Base-by-base conservation (phyloP, 2,888 invertebrate genomes). In the Hemicrepidius hirtus region DNA sequence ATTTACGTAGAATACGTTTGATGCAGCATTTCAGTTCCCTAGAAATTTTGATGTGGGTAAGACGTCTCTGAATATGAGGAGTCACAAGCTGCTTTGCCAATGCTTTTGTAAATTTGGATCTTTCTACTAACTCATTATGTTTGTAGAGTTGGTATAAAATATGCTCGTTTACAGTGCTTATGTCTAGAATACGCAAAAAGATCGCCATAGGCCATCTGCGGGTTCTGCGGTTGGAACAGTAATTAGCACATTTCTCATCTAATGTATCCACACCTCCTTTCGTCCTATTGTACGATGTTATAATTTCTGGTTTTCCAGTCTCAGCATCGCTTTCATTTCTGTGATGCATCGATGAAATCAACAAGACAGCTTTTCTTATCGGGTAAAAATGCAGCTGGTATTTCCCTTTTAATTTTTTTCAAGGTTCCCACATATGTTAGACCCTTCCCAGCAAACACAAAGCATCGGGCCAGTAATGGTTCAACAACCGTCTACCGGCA, bases 331-430 rank as follows among this genome's bases (percentile, higher is more conserved):
- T 68, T 13, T 44, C 41, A 32, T 59, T 65, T 35, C 60, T 24
- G 37, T 75, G 65, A 57, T 79, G 77, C 78, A 80, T 79, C n/a
- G 78, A 75, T 18, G 77, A 79, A 35, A 77, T 18, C 28, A 80
- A 28, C 35, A 79, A 41, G 7, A 81, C 78, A 16, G 74, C 67
- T 70, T 76, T 20, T 46, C 68, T 60, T 74, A 35, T 71, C 35
- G 7, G 64, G 59, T 13, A 55, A 37, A 68, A 81, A 80, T 53
- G 76, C 74, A 18, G 49, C 12, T 21, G n/a, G n/a, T 28, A 81
- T 75, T 57, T 79, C 72, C 35, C 46, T 60, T 72, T 78, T 79
- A 37, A 79, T 74, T 76, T 32, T 28, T 74, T 55, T 53, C n/a
- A 65, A 16, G 9, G 66, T 66, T 28, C 55, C 66, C 3, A 46